Conservation (phyloP, 2,888 invertebrate species). For the Pyrgus malvae region DNA sequence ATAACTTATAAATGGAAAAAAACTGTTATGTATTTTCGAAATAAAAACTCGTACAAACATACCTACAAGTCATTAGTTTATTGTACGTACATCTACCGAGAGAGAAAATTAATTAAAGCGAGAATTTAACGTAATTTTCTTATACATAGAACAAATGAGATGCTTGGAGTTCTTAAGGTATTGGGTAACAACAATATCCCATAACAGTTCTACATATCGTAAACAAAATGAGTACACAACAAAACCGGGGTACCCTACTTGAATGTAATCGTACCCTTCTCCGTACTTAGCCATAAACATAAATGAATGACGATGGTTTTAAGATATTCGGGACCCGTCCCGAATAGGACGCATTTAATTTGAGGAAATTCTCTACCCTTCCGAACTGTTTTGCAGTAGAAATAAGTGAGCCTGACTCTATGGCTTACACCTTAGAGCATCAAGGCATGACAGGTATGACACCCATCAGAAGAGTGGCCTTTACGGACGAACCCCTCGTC, state of each 20-base stretch:
- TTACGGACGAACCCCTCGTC: no score
- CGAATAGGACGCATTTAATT: constrained; percentile 13
- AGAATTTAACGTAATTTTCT: no score
- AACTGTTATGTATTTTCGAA: no score
- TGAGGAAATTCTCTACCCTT: constrained; percentile 3
- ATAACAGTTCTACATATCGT: constrained; percentile 3
- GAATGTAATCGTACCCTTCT: constrained; percentile 13
- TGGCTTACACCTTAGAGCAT: background rate
- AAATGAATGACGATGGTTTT: constrained; percentile 12
- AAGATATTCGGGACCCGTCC: constrained; percentile 5
- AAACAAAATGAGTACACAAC: background rate
- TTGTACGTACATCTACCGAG: no score
- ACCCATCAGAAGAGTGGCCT: no score
- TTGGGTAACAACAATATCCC: constrained; percentile 1
- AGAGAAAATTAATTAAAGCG: no score
- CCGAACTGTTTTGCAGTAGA: background rate
- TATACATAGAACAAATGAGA: background rate
- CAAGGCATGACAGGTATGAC: no score
- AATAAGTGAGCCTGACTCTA: background rate
- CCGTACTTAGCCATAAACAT: constrained; percentile 15
- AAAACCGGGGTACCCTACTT: constrained; percentile 9
- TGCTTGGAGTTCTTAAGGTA: background rate
- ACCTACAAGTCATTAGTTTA: no score
- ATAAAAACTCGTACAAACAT: no score
- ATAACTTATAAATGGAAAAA: no score